These are phyloP conservation scores for Achroia grisella DNA, from an alignment of 1,140 invertebrate genomes.

Conservation along the genomic window DNA sequence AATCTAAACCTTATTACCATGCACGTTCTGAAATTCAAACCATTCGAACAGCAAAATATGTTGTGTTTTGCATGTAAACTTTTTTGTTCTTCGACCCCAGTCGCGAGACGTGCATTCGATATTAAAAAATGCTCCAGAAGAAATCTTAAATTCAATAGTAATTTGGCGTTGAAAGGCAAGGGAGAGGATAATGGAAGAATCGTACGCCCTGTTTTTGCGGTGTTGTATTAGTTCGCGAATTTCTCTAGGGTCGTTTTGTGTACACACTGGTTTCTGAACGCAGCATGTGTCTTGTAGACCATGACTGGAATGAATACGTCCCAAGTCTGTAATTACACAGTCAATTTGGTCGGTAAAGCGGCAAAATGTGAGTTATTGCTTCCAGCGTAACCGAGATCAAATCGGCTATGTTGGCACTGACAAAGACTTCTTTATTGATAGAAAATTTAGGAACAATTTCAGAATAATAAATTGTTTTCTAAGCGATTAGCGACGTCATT, in stretches of 20 bases:
- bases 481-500: slow-evolving; percentile 41
- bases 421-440: slow-evolving; percentile 40
- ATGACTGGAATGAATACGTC: slow-evolving; percentile 41
- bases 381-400: slow-evolving; percentile 55
- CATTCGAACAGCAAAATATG: slow-evolving; percentile 30
- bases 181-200: slow-evolving; percentile 52
- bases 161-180: slow-evolving; percentile 52
- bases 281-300: slow-evolving; percentile 59
- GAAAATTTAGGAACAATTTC: slow-evolving; percentile 39
- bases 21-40: slow-evolving; percentile 29
- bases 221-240: slow-evolving; percentile 68
- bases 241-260: slow-evolving; percentile 61
- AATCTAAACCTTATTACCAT: slow-evolving; percentile 57
- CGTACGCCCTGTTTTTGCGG: slow-evolving; percentile 68
- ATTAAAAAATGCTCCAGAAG: slow-evolving; percentile 64
- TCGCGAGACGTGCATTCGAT: slow-evolving; percentile 60
- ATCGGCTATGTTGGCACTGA: slow-evolving; percentile 50
- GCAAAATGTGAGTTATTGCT: slow-evolving; percentile 65
- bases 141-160: slow-evolving; percentile 70
- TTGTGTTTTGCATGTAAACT: slow-evolving; percentile 38
- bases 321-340: slow-evolving; percentile 67
- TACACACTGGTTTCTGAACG: slow-evolving; percentile 61
- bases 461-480: slow-evolving; percentile 50
- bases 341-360: slow-evolving; percentile 62
- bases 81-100: slow-evolving; percentile 52